Evolutionary conservation across 2,113 vertebrate genomes (phyloP).

Genomic region (Stegostoma tigrinum): DNA sequence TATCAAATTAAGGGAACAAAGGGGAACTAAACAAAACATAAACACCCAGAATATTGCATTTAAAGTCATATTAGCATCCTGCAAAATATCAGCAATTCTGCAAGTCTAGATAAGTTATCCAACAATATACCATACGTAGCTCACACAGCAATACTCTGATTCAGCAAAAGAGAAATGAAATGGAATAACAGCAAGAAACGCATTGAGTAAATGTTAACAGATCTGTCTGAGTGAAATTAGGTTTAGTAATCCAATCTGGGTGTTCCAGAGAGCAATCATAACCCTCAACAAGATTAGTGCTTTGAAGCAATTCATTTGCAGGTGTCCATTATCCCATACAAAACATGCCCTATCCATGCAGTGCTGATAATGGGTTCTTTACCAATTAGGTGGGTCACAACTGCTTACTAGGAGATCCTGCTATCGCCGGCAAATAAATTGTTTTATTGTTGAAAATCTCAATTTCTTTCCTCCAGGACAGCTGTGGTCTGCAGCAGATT

Average conservation of each 20-base stretch:
- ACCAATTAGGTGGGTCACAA: conserved; percentile 32
- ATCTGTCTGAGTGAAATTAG: conserved; percentile 1
- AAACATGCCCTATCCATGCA: background rate
- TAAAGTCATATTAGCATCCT: background rate
- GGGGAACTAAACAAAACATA: background rate
- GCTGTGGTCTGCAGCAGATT: conserved; percentile 22
- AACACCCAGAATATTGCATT: background rate
- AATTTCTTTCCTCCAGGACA: background rate
- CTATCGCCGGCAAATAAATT: conserved; percentile 21
- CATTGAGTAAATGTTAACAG: background rate
- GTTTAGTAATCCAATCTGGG: conserved; percentile 18
- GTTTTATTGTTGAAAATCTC: conserved; percentile 19
- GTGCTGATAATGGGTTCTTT: background rate
- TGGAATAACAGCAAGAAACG: background rate
- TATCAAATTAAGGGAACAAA: too few relatives aligned
- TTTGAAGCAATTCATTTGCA: conserved; percentile 17
- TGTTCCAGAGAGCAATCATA: conserved; percentile 11
- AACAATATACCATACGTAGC: background rate
- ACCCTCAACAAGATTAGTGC: conserved; percentile 10
- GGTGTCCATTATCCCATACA: conserved; percentile 21
- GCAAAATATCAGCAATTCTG: background rate
- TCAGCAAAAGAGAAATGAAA: background rate
- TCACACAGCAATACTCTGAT: background rate
- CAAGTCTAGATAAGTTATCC: background rate
- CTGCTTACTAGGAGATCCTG: background rate